phyloP scores from a whole-genome alignment of 2,113 vertebrate species.

The human region DNA sequence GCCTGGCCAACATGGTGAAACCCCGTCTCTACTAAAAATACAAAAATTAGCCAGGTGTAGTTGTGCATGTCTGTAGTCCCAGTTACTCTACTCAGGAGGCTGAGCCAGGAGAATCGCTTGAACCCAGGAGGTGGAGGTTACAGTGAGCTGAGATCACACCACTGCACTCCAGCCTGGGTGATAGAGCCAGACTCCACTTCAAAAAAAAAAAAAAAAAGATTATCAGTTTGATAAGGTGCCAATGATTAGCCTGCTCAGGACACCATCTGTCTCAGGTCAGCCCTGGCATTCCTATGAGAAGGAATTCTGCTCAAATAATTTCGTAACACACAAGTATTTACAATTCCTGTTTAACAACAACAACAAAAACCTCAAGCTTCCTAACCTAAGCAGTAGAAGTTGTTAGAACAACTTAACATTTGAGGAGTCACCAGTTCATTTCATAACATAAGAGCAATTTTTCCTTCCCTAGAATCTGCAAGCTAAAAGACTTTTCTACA shows the following conservation, averaged over 20 bases:
- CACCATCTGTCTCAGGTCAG: background rate
- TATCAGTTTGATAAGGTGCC: background rate
- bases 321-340: conserved; percentile 26
- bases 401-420: background rate
- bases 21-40: no score
- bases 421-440: background rate
- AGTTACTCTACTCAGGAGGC: no score
- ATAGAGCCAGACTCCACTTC: no score
- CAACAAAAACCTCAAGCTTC: background rate
- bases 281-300: background rate
- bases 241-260: background rate
- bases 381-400: background rate
- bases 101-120: no score
- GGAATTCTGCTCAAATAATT: conserved; percentile 19
- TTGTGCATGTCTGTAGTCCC: no score
- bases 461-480: background rate
- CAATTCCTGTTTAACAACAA: background rate
- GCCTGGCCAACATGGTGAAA: no score
- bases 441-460: background rate
- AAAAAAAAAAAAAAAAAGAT: background rate
- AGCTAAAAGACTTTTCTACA: background rate
- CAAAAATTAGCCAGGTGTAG: no score
- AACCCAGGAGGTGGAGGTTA: no score
- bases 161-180: no score
- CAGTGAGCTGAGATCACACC: no score